Base-by-base conservation (phyloP, 2,113 vertebrate species). In the Cromileptes altivelis region DNA sequence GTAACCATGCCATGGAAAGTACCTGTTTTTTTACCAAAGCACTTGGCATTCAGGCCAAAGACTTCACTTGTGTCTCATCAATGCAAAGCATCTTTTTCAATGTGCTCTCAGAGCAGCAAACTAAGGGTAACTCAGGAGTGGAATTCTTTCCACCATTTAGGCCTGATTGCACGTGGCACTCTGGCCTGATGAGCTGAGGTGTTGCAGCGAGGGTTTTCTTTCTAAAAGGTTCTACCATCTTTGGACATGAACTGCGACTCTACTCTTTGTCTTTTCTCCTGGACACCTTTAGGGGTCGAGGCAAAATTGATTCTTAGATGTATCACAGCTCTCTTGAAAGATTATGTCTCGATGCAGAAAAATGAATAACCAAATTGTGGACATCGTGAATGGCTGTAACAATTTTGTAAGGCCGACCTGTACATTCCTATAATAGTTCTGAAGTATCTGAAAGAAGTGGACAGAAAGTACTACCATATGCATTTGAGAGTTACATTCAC, bases 151-250 rank as follows among this genome's bases (percentile, higher is more conserved):
- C n/a, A 56, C 50, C 33, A 33, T 82, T 80, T 52, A 58, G 13
- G 13, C 18, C 49, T 82, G 58, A 86, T 80, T 78, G 67, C 64
- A 27, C 63, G 56, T 57, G 57, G 52, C 79, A 33, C 67, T 77
- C 53, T 37, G 6, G 13, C 14, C 49, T 65, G 71, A 77, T 73
- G 61, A 78, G 30, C 25, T 0, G 23, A 10, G 57, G 4, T 25
- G 72, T 40, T 69, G 55, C 40, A 37, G 53, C 14, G 7, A 11
- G 27, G 13, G 1, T 63, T 72, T 80, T 64, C 25, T 61, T 9
- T 69, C 9, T 2, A 1, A 63, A 19, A 45, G 12, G 18, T 47
- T 60, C 40, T 40, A 15, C 19, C 2, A 21, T 52, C 30, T 42
- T 50, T 19, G 14, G 33, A 50, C 21, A 56, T 23, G 18, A 76